Base-by-base conservation (phyloP, 2,888 invertebrate species). In the Pogonocherus hispidulus region DNA sequence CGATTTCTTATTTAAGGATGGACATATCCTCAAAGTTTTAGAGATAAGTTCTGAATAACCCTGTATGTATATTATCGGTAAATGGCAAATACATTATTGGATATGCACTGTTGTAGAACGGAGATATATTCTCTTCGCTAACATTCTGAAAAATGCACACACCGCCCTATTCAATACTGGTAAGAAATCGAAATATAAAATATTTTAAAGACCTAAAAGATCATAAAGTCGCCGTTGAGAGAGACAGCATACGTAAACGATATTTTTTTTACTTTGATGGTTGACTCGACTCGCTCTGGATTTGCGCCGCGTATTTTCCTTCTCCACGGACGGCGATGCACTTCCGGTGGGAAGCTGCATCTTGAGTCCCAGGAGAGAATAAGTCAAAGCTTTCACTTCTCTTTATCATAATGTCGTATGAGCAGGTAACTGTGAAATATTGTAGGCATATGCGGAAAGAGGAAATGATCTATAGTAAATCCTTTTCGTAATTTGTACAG, bases 331-430 rank as follows among this genome's bases (percentile, higher is more conserved):
- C 6, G 44, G 22, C 23, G 46, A 22, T 46, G 57, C 44, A 44
- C 18, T 46, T 57, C 57, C 44, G 46, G 8, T 46, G 16, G 23
- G 9, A 44, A n/a, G n/a, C 22, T 35, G 46, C 23, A 57, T 57
- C 44, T 16, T 6, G 16, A 8, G 16, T 27, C 19, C 37, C 41
- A 11, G 9, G 55, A 35, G 55, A 37, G 37, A 32, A 32, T 32
- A 32, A 3, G 27, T 27, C 27, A 27, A 6, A 0, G 1, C 27
- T 4, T 8, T 8, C 27, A 6, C 14, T 1, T 1, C 18, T 18
- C 47, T 3, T 47, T 1, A 47, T 47, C 19, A 14, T 9, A 19
- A 47, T 4, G 3, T 47, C 47, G 47, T 3, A 18, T 16, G 27
- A 8, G 8, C 8, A 27, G 8, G 27, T 4, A 27, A 27, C 27